These are phyloP conservation scores for Phenganax marumi DNA, from an alignment of 92 coral and sea anemone species.

Conservation along the genomic window DNA sequence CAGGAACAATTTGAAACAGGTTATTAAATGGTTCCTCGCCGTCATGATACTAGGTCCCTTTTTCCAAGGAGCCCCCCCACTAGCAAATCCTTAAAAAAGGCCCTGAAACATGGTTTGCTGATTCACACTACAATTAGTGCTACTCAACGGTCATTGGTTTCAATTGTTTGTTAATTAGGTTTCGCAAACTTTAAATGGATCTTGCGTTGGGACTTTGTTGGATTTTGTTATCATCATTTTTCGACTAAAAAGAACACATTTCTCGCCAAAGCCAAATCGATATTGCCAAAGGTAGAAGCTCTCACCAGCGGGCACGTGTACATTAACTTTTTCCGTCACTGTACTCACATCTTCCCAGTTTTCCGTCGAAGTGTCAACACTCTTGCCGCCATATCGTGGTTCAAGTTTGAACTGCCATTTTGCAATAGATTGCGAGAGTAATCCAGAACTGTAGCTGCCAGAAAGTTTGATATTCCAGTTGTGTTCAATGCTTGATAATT, in stretches of 20 bases:
- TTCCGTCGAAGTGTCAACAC: neutral
- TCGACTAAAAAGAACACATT: conserved; percentile 20
- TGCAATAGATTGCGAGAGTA: neutral
- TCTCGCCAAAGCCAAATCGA: conserved; percentile 33
- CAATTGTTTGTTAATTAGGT: too few species aligned
- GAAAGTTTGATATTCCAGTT: conserved; percentile 21
- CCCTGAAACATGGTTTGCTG: too few species aligned
- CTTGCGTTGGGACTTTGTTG: neutral
- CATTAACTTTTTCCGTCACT: conserved; percentile 4
- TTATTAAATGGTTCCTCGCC: too few species aligned
- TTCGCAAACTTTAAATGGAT: too few species aligned
- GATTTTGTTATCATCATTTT: conserved; percentile 9
- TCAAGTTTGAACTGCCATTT: conserved; percentile 24
- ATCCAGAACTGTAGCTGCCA: neutral
- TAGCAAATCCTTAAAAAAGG: too few species aligned
- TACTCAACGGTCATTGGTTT: too few species aligned
- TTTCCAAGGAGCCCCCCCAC: too few species aligned
- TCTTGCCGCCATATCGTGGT: conserved; percentile 30
- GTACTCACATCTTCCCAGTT: conserved; percentile 18
- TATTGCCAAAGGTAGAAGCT: conserved; percentile 33
- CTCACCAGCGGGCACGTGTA: conserved; percentile 3
- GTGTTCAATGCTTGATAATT: conserved; percentile 39
- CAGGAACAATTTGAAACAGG: too few species aligned
- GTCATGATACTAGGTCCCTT: too few species aligned
- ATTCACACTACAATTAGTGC: too few species aligned